Conservation (phyloP, 2,888 invertebrate species). For the Thymelicus lineola region DNA sequence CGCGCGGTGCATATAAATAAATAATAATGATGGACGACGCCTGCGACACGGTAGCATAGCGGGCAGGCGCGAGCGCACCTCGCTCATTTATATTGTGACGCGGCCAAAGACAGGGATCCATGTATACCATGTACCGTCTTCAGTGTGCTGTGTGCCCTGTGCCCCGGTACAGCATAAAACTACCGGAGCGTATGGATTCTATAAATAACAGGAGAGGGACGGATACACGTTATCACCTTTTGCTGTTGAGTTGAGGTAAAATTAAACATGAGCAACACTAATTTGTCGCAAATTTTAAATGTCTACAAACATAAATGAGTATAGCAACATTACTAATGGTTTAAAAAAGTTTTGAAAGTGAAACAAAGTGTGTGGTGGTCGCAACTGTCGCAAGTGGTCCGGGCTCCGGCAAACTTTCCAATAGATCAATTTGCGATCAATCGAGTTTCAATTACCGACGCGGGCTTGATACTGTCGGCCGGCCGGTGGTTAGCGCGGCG, state of each 20-base stretch:
- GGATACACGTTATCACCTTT: background rate
- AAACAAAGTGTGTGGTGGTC: constrained; percentile 17
- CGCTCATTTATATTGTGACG: constrained; percentile 60
- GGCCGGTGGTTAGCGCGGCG: background rate
- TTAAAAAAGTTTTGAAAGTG: background rate
- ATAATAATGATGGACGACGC: constrained; percentile 73
- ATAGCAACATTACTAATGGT: too few species aligned
- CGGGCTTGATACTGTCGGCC: constrained; percentile 22
- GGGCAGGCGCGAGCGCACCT: constrained; percentile 43
- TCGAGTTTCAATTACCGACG: constrained; percentile 20
- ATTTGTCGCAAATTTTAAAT: too few species aligned
- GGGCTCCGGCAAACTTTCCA: constrained; percentile 20
- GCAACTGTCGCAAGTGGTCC: background rate
- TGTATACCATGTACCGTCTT: background rate
- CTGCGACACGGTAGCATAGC: constrained; percentile 42
- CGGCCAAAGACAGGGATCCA: constrained; percentile 1
- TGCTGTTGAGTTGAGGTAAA: background rate
- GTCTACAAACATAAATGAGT: too few species aligned
- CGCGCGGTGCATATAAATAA: constrained; percentile 63
- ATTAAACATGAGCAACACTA: too few species aligned
- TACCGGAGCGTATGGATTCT: background rate
- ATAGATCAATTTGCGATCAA: constrained; percentile 23
- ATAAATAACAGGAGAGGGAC: background rate
- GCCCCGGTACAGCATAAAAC: too few species aligned
- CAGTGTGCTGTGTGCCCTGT: too few species aligned